A percentile compares a stretch with the other conserved stretches of the same genome.
These are phyloP conservation scores for Gryllus bimaculatus DNA, from an alignment of 1,140 invertebrate genomes.

Conservation along the genomic window DNA sequence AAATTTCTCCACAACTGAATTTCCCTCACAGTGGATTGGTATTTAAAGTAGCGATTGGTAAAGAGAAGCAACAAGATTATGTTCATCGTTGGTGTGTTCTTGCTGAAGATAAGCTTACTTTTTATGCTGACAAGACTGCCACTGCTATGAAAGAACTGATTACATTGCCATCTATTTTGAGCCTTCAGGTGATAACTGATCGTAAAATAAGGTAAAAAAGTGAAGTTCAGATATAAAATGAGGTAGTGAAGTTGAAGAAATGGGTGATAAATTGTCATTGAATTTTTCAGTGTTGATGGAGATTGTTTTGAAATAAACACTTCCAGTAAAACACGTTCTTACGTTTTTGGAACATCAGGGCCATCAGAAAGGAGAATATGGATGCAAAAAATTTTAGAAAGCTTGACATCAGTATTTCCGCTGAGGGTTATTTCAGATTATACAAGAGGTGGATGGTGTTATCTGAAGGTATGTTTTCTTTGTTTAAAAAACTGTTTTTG, in stretches of 20 bases:
- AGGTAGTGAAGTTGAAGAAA: too few species aligned
- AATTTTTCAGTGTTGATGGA: conserved; percentile 37
- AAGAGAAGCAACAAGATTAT: conserved; percentile 42
- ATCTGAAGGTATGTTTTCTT: conserved; percentile 46
- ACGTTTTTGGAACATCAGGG: conserved; percentile 44
- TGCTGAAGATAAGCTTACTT: conserved; percentile 41
- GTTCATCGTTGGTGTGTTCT: conserved; percentile 41
- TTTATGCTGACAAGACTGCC: conserved; percentile 43
- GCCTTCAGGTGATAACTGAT: conserved; percentile 51
- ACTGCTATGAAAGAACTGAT: conserved; percentile 45
- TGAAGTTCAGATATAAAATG: too few species aligned
- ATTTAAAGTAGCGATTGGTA: conserved; percentile 37
- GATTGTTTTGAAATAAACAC: conserved; percentile 47
- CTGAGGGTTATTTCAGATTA: conserved; percentile 47
- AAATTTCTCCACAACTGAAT: conserved; percentile 10
- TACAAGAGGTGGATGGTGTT: conserved; percentile 54
- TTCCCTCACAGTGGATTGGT: conserved; percentile 34
- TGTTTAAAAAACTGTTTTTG: background rate
- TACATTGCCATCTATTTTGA: conserved; percentile 44
- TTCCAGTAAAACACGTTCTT: conserved; percentile 35
- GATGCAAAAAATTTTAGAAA: conserved; percentile 58
- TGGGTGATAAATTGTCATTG: conserved; percentile 7
- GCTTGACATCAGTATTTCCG: conserved; percentile 48
- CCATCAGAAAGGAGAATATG: conserved; percentile 48
- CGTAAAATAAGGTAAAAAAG: conserved; percentile 43